These are phyloP conservation scores for Zaprionus capensis DNA, from an alignment of 1,140 invertebrate species.

Conservation along the genomic window DNA sequence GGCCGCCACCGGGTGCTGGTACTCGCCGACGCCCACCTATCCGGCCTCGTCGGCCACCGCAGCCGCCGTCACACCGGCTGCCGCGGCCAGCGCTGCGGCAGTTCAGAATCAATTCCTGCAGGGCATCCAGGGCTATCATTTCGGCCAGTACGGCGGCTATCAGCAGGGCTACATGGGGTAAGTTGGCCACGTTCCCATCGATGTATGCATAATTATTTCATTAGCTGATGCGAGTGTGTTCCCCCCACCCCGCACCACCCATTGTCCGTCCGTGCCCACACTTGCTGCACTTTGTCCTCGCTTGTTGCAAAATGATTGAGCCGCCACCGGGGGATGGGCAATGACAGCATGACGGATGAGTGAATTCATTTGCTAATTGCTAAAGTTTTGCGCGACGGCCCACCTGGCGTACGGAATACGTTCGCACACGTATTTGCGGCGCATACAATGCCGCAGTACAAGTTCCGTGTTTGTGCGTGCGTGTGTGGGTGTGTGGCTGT, in stretches of 20 bases:
- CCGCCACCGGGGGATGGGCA: conserved; percentile 69
- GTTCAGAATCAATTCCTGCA: conserved; percentile 89
- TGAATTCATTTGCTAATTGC: conserved; percentile 84
- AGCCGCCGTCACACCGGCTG: conserved; percentile 86
- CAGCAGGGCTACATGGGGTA: conserved; percentile 93
- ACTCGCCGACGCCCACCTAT: conserved; percentile 89
- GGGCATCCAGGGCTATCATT: conserved; percentile 92
- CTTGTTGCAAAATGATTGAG: conserved; percentile 69
- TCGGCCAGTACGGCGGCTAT: conserved; percentile 91
- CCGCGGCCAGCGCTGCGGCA: conserved; percentile 88
- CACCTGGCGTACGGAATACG: conserved; percentile 24
- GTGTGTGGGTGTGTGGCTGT: neutral
- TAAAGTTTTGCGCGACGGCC: conserved; percentile 62
- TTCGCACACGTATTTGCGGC: conserved; percentile 15
- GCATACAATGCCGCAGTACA: neutral
- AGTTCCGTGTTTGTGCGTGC: neutral
- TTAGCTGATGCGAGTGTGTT: conserved; percentile 41
- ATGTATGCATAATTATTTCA: conserved; percentile 59
- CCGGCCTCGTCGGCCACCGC: conserved; percentile 84
- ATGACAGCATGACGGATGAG: conserved; percentile 80
- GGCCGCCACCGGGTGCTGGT: conserved; percentile 88
- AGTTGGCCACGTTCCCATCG: conserved; percentile 69
- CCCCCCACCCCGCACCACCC: neutral
- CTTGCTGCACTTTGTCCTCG: conserved; percentile 11
- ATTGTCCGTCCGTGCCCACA: neutral